Evolutionary conservation across 2,113 vertebrate genomes (phyloP), one percentile per base, ranked within the genome.

Genomic region (Macaca mulatta): DNA sequence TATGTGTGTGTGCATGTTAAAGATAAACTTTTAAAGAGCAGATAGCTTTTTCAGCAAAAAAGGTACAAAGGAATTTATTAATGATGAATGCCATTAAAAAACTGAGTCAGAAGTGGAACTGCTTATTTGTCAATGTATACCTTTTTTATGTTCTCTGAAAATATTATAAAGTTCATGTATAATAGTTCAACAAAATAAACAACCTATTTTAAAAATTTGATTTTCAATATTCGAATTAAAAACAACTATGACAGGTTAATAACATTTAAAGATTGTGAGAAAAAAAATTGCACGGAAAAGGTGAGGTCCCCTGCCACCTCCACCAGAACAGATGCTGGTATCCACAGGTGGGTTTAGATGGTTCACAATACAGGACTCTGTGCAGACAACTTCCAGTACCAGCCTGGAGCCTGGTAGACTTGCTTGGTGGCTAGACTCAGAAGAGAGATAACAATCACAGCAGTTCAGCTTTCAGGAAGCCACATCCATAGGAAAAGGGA

Each of bases 161-260:
- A 50, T 77, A 70, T 83, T 95, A 64, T 23, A 61, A 35, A 78
- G 30, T 27, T 50, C 6, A 45, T 43, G 4, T 70, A 45, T 25
- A 81, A 72, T 32, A 14, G 57, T 92, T 82, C 30, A 72, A 83
- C 70, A 84, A 83, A 95, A 83, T 81, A 79, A 90, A 79, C n/a
- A 96, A 78, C 23, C 25, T 64, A 64, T 64, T 92, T 59, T 7
- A 81, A 70, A 92, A 89, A 55, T 82, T 70, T 16, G 35, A n/a
- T 70, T 88, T 77, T 59, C n/a, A 83, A 11, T 22, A 70, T 83
- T 81, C 30, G 61, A 86, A 52, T 70, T 88, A 57, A 61, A 82
- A 93, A 74, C 7, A 78, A 10, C 32, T 43, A 69, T 91, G 70
- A 55, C 45, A 94, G 20, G 13, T 64, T 30, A 64, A 12, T 30